Conservation (phyloP, 2,888 invertebrate genomes). For the Dermolepida albohirtum region DNA sequence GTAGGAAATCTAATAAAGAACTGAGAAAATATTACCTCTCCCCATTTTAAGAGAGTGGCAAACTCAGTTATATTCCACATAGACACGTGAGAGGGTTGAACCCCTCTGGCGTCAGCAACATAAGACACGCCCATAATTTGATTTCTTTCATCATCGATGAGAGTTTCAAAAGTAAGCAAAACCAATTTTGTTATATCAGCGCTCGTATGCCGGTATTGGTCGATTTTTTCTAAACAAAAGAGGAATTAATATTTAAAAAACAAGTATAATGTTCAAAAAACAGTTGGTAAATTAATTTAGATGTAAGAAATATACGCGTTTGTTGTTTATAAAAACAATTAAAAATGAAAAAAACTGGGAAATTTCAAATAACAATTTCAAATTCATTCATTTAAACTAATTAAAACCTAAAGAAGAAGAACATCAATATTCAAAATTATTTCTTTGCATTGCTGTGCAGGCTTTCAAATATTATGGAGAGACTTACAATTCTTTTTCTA, state of each 20-base stretch:
- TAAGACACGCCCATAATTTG: slow-evolving; percentile 83
- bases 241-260: slow-evolving; percentile 1
- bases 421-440: too few species aligned
- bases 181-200: slow-evolving; percentile 79
- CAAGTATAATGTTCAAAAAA: too few species aligned
- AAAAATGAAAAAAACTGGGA: too few species aligned
- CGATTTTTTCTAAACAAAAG: slow-evolving; percentile 70
- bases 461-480: too few species aligned
- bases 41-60: slow-evolving; percentile 78
- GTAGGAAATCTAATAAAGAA: neutral
- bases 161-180: slow-evolving; percentile 78
- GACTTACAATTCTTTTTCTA: too few species aligned
- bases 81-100: slow-evolving; percentile 74
- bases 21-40: slow-evolving; percentile 70
- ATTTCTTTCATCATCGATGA: slow-evolving; percentile 80
- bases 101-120: slow-evolving; percentile 75
- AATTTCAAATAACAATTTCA: too few species aligned
- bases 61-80: slow-evolving; percentile 82
- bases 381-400: too few species aligned
- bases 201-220: slow-evolving; percentile 74
- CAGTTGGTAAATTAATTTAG: too few species aligned
- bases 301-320: too few species aligned
- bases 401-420: too few species aligned
- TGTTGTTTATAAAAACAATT: too few species aligned
- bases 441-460: too few species aligned